Evolutionary conservation across 2,113 vertebrate species (phyloP).

Genomic region (Chauna torquata): DNA sequence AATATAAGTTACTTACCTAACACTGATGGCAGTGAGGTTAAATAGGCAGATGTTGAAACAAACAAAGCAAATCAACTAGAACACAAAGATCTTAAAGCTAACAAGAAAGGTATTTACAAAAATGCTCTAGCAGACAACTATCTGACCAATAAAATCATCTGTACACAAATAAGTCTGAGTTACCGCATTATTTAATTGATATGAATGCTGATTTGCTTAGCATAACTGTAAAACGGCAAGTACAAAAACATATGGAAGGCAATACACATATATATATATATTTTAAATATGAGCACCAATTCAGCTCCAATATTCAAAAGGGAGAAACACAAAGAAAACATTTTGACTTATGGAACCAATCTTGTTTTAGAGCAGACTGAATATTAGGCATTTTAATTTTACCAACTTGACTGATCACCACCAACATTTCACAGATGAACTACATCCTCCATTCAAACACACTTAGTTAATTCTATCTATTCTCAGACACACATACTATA

Average conservation of each 20-base stretch:
- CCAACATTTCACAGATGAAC: neutral
- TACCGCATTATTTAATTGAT: neutral
- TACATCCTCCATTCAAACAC: neutral
- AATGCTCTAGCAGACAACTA: neutral
- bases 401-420: neutral
- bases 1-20: neutral
- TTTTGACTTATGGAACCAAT: neutral
- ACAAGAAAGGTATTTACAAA: neutral
- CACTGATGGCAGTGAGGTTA: neutral
- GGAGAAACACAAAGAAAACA: neutral
- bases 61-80: neutral
- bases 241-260: neutral
- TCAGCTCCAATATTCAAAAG: neutral
- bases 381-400: neutral
- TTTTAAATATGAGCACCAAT: neutral
- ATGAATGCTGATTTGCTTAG: neutral
- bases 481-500: neutral
- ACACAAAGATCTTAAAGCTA: neutral
- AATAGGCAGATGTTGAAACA: neutral
- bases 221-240: neutral
- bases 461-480: neutral
- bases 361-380: neutral
- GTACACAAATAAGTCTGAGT: neutral
- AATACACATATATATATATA: neutral
- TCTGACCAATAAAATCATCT: neutral